Evolutionary conservation across 2,888 invertebrate species (phyloP).

Genomic region (Dascillus cervinus): DNA sequence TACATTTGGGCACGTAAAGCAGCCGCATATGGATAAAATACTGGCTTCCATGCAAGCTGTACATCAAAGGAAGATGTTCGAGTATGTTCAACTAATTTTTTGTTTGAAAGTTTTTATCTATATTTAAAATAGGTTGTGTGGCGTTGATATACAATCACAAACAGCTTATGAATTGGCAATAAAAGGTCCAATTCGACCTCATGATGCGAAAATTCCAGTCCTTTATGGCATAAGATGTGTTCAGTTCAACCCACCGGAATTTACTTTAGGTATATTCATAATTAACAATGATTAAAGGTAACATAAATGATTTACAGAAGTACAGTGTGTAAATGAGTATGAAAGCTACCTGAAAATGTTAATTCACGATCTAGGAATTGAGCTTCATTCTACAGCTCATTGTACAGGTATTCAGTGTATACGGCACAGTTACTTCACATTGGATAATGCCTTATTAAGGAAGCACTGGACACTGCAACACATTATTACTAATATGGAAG

Average conservation of each 20-base stretch:
- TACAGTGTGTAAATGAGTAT: slow-evolving; percentile 81
- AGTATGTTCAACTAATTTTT: slow-evolving; percentile 48
- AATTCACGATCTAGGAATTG: slow-evolving; percentile 77
- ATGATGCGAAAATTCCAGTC: slow-evolving; percentile 60
- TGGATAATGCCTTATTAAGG: slow-evolving; percentile 66
- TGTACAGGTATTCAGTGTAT: slow-evolving; percentile 74
- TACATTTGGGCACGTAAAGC: slow-evolving; percentile 62
- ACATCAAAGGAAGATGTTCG: slow-evolving; percentile 80
- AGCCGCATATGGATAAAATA: slow-evolving; percentile 61
- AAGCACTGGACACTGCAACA: slow-evolving; percentile 75
- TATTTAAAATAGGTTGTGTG: slow-evolving; percentile 50
- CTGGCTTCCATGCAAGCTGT: slow-evolving; percentile 75
- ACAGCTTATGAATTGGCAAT: slow-evolving; percentile 83
- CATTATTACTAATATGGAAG: slow-evolving; percentile 57
- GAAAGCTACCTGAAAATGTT: slow-evolving; percentile 68
- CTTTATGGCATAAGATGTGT: slow-evolving; percentile 82
- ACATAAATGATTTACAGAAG: slow-evolving; percentile 50
- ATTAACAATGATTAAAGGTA: not conserved
- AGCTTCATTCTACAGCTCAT: slow-evolving; percentile 71
- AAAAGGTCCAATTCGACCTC: slow-evolving; percentile 73
- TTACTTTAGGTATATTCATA: slow-evolving; percentile 62
- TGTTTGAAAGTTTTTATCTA: slow-evolving; percentile 2
- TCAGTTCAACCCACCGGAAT: slow-evolving; percentile 72
- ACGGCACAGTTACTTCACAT: slow-evolving; percentile 71
- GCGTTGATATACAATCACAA: slow-evolving; percentile 79